Evolutionary conservation across 2,797 vertebrate genomes (phyloP), one percentile per base, ranked within the genome.

Genomic region (Myiotriccus ornatus): DNA sequence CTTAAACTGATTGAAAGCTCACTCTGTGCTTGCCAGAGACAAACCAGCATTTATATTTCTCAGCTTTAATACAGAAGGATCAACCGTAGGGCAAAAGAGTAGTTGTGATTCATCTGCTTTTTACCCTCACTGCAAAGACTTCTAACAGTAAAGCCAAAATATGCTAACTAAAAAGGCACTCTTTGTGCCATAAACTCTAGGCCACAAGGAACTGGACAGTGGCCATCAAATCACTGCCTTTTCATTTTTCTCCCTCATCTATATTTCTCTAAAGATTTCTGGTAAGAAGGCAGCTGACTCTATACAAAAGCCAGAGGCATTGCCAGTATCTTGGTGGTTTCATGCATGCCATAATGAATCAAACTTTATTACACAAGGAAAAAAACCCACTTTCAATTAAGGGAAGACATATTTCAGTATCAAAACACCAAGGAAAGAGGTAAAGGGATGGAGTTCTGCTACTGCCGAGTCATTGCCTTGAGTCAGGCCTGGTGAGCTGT

Each of bases 141-240:
- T 94, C 91, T 96, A 91, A 94, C 91, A 95, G 80, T 82, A 79
- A 92, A 90, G 70, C 89, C 89, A 94, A 90, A 91, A 94, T 41
- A 95, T 71, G 85, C 91, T 96, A 88, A 95, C 89, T 96, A 88
- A 92, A 97, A 96, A 94, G 87, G 95, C 96, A 95, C 95, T 96
- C 95, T 97, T 95, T 96, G 95, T 96, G 96, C 95, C 91, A 96
- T 90, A 95, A 97, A 95, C 95, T 94, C 70, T 34, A 87, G 94
- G 90, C 95, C 95, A 96, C 95, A 97, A 92, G 88, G 95, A 96
- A 95, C 95, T 95, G 95, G 95, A 93, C 70, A 82, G 95, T 84
- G 89, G 95, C 96, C 96, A 96, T 94, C 49, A 77, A 97, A 96
- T 96, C 93, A 84, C 91, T 84, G 95, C 93, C 94, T 95, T 96